Conservation (phyloP, 1,140 invertebrate genomes). For the Pachyrhynchus sulphureomaculatus region DNA sequence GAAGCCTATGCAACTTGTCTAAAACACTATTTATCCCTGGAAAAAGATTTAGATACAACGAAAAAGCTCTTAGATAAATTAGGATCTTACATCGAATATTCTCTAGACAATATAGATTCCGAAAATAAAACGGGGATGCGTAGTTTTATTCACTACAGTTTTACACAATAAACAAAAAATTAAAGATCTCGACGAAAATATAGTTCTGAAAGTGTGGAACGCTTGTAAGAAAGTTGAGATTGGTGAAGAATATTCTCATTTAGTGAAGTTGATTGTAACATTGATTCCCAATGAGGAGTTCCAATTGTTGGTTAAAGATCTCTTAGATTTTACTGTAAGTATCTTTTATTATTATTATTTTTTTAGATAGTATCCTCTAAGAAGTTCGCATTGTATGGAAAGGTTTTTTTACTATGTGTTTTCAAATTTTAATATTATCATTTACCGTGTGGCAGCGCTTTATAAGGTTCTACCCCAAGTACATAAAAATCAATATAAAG, state of each 20-base stretch:
- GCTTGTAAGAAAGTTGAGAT: slow-evolving; percentile 31
- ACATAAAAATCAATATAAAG: too few species aligned
- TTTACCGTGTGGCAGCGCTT: too few species aligned
- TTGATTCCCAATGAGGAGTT: slow-evolving; percentile 42
- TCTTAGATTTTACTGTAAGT: slow-evolving; percentile 37
- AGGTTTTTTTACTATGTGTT: too few species aligned
- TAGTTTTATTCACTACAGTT: slow-evolving; percentile 36
- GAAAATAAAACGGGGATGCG: slow-evolving; percentile 29
- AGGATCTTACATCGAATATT: slow-evolving; percentile 21
- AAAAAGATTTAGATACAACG: slow-evolving; percentile 3
- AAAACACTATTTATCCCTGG: slow-evolving; percentile 16
- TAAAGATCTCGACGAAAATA: slow-evolving; percentile 20
- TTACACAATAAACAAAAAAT: slow-evolving; percentile 39
- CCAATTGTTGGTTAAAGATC: slow-evolving; percentile 28
- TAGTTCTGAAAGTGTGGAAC: slow-evolving; percentile 40
- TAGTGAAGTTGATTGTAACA: slow-evolving; percentile 37
- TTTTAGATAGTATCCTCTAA: not conserved
- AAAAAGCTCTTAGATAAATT: slow-evolving; percentile 16
- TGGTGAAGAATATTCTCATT: slow-evolving; percentile 36
- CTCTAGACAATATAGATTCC: slow-evolving; percentile 18
- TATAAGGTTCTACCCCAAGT: too few species aligned
- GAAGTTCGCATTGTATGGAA: too few species aligned
- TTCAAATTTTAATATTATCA: too few species aligned
- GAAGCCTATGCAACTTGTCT: slow-evolving; percentile 25
- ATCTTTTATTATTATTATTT: not conserved